These are phyloP conservation scores for Amphiprion clarkii DNA, from an alignment of 2,797 vertebrate species.

Conservation along the genomic window DNA sequence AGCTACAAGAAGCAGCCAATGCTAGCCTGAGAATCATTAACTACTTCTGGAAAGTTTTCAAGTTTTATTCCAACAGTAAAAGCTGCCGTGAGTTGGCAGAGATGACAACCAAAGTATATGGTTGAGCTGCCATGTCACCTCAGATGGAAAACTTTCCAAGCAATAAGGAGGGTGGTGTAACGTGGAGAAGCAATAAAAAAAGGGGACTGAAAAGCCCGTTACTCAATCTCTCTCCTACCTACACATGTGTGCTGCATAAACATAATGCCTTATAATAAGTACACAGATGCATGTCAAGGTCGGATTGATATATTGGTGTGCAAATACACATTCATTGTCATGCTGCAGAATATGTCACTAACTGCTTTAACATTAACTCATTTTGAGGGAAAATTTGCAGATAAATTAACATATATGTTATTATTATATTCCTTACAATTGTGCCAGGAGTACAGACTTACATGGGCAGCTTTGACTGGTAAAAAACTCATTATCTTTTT, in stretches of 20 bases:
- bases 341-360: neutral
- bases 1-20: constrained; percentile 78
- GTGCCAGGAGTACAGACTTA: neutral
- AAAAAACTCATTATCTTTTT: neutral
- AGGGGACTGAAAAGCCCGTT: neutral
- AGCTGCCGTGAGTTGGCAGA: constrained; percentile 22
- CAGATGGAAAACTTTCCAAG: constrained; percentile 41
- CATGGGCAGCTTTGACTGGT: neutral
- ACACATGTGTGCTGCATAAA: constrained; percentile 19
- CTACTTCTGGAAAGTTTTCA: constrained; percentile 71
- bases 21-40: constrained; percentile 83
- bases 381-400: constrained; percentile 1
- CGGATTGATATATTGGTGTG: neutral
- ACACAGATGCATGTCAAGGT: neutral
- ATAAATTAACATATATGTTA: neutral
- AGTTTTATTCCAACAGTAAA: constrained; percentile 42
- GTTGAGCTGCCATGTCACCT: constrained; percentile 37
- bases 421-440: neutral
- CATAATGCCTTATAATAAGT: constrained; percentile 16
- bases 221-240: constrained; percentile 2
- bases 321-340: constrained; percentile 2
- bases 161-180: constrained; percentile 21
- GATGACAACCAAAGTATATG: constrained; percentile 35
- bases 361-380: neutral
- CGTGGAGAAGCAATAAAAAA: constrained; percentile 15